Percentiles rank a stretch among this genome's conserved stretches.
Conservation (phyloP, 37 sponge, comb jelly and placozoan genomes). For the Tethya wilhelma region DNA sequence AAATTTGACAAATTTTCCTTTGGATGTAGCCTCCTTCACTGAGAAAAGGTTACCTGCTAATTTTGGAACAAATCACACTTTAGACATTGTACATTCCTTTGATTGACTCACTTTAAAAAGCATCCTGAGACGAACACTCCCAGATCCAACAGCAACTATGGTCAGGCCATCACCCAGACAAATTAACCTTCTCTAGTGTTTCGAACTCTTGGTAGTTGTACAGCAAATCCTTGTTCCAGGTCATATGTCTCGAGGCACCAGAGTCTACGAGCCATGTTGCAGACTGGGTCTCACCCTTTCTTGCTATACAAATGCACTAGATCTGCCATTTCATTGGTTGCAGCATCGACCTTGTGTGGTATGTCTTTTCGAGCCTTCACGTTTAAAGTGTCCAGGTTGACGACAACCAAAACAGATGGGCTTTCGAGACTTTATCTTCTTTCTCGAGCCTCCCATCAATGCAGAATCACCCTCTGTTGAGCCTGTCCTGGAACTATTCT, state of each 20-base stretch:
- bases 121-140: conserved; percentile 34
- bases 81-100: conserved; percentile 8
- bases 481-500: background rate
- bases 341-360: too few relatives aligned
- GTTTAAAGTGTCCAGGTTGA: conserved; percentile 35
- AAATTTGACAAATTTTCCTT: conserved; percentile 48
- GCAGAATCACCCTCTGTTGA: conserved; percentile 12
- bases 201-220: conserved; percentile 42
- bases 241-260: conserved; percentile 68
- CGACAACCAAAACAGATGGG: conserved; percentile 27
- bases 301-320: too few relatives aligned
- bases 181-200: conserved; percentile 36
- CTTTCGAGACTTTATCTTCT: conserved; percentile 13
- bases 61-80: conserved; percentile 12
- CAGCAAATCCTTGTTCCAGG: conserved; percentile 17
- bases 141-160: conserved; percentile 37
- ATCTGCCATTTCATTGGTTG: too few relatives aligned
- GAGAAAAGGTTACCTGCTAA: conserved; percentile 39
- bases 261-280: conserved; percentile 60
- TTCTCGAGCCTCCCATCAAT: conserved; percentile 14
- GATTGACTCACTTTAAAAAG: conserved; percentile 20
- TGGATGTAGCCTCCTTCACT: conserved; percentile 24
- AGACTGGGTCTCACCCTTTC: background rate
- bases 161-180: conserved; percentile 46
- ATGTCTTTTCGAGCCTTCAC: conserved; percentile 28